Percentiles rank a stretch among this genome's conserved stretches.
Conservation (phyloP, 2,113 vertebrate species). For the Cardinalis cardinalis region DNA sequence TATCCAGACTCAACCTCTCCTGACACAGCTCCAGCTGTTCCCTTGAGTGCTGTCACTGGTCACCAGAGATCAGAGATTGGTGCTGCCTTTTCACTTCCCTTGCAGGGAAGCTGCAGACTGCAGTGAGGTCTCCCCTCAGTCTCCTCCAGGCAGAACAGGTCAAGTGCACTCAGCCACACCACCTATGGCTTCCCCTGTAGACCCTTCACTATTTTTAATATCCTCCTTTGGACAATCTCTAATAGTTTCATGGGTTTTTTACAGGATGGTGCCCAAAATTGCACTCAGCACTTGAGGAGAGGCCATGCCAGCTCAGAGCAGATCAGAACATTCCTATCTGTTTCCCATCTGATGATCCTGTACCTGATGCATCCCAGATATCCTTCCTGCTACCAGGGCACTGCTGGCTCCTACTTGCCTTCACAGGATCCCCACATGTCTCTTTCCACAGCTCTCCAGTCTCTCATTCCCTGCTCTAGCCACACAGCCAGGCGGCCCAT, state of each 20-base stretch:
- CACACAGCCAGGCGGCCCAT: neutral
- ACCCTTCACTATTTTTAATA: neutral
- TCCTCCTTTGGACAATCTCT: neutral
- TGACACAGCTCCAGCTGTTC: neutral
- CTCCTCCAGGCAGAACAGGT: neutral
- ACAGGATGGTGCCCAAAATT: neutral
- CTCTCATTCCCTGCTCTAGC: neutral
- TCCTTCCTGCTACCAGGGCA: neutral
- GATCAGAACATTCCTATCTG: neutral
- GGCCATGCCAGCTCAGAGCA: neutral
- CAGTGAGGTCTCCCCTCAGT: neutral
- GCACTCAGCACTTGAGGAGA: neutral
- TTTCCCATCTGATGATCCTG: neutral
- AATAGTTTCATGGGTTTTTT: neutral
- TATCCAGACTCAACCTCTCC: neutral
- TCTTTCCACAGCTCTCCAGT: neutral
- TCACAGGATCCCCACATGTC: neutral
- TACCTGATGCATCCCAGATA: neutral
- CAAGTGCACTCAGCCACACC: neutral
- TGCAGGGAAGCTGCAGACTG: neutral
- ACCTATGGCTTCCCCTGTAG: neutral
- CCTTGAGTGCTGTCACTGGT: neutral
- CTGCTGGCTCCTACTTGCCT: neutral
- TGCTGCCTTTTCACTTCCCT: neutral
- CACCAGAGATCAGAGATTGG: neutral